phyloP scores from a whole-genome alignment of 1,140 invertebrate genomes.

The Conus ventricosus region DNA sequence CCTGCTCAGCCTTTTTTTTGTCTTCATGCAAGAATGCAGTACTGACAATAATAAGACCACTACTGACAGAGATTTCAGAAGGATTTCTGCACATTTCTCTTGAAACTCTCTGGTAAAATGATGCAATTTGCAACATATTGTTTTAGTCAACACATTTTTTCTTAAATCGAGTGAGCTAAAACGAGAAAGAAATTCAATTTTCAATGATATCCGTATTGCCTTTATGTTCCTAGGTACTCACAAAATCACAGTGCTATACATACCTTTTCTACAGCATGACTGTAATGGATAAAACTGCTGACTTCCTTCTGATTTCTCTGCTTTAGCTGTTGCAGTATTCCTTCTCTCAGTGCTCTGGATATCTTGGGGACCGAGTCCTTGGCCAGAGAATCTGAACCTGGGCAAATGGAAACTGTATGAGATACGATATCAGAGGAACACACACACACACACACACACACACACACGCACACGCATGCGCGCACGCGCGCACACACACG shows the following conservation, averaged over 20 bases:
- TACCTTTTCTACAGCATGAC: conserved; percentile 84
- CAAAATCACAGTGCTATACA: background rate
- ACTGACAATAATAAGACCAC: too few species aligned
- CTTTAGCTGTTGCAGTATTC: conserved; percentile 84
- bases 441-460: conserved; percentile 2
- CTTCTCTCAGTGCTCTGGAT: conserved; percentile 80
- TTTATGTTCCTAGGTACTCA: too few species aligned
- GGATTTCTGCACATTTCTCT: too few species aligned
- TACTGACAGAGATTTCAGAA: too few species aligned
- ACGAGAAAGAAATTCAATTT: too few species aligned
- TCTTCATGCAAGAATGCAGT: too few species aligned
- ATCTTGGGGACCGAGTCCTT: conserved; percentile 31
- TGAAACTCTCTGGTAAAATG: too few species aligned
- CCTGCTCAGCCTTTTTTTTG: too few species aligned
- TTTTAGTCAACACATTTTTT: too few species aligned
- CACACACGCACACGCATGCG: background rate
- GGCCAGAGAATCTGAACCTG: background rate
- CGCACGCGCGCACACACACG: background rate
- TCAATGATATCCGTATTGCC: too few species aligned
- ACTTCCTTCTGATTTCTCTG: conserved; percentile 76
- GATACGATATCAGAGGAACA: background rate
- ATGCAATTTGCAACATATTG: too few species aligned
- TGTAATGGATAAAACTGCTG: conserved; percentile 79
- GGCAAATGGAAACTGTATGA: background rate
- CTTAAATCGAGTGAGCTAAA: too few species aligned